Conservation (phyloP, 2,113 vertebrate genomes). For the Triplophysa tibetana region DNA sequence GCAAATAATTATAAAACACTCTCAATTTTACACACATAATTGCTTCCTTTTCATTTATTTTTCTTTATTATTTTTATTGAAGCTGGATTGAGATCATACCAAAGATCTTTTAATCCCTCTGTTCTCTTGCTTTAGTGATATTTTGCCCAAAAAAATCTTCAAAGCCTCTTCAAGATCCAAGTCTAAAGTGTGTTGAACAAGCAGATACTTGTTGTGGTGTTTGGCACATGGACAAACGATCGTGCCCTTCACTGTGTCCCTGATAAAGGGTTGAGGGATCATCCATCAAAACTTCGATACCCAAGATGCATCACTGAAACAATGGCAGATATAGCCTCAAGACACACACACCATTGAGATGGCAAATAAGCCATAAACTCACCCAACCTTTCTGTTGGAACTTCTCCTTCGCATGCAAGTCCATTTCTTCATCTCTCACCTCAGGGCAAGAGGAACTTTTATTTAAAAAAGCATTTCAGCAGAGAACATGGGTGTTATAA, state of each 20-base stretch:
- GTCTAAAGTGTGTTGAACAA: background rate
- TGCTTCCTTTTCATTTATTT: slow-evolving; percentile 57
- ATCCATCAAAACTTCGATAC: slow-evolving; percentile 74
- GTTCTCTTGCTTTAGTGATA: slow-evolving; percentile 57
- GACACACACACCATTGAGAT: slow-evolving; percentile 53
- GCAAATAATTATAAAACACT: slow-evolving; percentile 66
- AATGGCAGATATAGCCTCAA: slow-evolving; percentile 29
- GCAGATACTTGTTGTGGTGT: background rate
- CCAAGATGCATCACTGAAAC: slow-evolving; percentile 66
- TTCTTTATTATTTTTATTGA: slow-evolving; percentile 47
- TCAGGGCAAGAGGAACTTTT: slow-evolving; percentile 55
- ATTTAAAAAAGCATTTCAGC: slow-evolving; percentile 65
- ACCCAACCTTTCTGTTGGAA: slow-evolving; percentile 57
- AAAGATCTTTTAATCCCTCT: slow-evolving; percentile 61
- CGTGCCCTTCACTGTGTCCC: slow-evolving; percentile 46
- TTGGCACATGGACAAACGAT: slow-evolving; percentile 7
- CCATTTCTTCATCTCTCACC: slow-evolving; percentile 62
- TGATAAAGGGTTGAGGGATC: slow-evolving; percentile 44
- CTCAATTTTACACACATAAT: slow-evolving; percentile 67
- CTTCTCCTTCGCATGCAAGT: slow-evolving; percentile 61
- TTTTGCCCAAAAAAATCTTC: slow-evolving; percentile 40
- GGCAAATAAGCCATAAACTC: slow-evolving; percentile 56
- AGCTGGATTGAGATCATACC: slow-evolving; percentile 48
- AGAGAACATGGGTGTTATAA: slow-evolving; percentile 61
- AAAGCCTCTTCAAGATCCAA: background rate